Base-by-base conservation (phyloP, 2,888 invertebrate species). In the Erynnis tages region DNA sequence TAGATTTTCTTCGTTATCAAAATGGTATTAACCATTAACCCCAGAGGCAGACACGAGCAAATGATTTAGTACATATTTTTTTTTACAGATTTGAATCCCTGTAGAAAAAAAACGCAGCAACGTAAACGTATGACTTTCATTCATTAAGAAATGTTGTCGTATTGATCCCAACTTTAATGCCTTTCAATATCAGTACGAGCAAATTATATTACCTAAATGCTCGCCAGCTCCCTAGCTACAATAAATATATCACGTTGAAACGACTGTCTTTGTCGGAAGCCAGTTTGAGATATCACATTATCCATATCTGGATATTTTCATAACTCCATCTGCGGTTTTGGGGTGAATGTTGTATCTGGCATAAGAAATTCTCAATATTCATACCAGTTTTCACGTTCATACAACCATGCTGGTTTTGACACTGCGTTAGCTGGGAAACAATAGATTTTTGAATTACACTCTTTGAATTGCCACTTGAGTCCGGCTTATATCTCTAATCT, bases 181-280 rank as follows among this genome's bases (percentile, higher is more conserved):
- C n/a, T n/a, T n/a, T n/a, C n/a, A n/a, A n/a, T n/a, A n/a, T n/a
- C n/a, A n/a, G n/a, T n/a, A n/a, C n/a, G n/a, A n/a, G n/a, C n/a
- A n/a, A n/a, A n/a, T n/a, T n/a, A n/a, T n/a, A n/a, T n/a, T n/a
- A n/a, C n/a, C n/a, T n/a, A n/a, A n/a, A n/a, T n/a, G n/a, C n/a
- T n/a, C n/a, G n/a, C n/a, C n/a, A n/a, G n/a, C n/a, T n/a, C n/a
- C n/a, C n/a, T n/a, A n/a, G n/a, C n/a, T n/a, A n/a, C n/a, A n/a
- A n/a, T 82, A 84, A 76, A 82, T 80, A 82, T 79, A 82, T 82
- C 85, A 81, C 81, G 83, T 81, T 79, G 75, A 68, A 74, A 78
- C 74, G 75, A 77, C 73, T 71, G 77, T 67, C 76, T 81, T 82
- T 83, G 78, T 79, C 79, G 82, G 79, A 73, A 74, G 68, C 60